Conservation (phyloP, 1,140 invertebrate genomes). For the Saccostrea echinata region DNA sequence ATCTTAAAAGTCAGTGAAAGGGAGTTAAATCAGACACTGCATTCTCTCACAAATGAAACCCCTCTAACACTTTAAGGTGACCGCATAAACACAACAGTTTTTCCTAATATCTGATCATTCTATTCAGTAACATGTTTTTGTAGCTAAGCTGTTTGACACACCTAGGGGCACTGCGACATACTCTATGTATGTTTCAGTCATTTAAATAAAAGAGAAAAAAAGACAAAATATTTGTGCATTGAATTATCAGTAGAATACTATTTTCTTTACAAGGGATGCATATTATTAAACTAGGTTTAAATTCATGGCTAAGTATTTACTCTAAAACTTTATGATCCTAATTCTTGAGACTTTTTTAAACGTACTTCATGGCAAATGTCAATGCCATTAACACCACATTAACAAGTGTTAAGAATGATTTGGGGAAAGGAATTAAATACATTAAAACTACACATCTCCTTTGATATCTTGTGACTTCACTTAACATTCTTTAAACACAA, state of each 20-base stretch:
- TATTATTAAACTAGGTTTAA: not conserved
- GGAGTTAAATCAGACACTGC: not conserved
- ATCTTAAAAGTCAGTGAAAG: not conserved
- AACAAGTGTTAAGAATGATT: not conserved
- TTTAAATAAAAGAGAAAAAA: slow-evolving; percentile 9
- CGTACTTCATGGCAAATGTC: not conserved
- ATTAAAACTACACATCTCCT: not conserved
- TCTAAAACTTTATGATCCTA: not conserved
- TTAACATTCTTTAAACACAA: not conserved
- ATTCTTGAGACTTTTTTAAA: not conserved
- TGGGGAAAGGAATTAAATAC: not conserved
- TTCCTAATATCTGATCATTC: not conserved
- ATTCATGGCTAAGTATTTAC: not conserved
- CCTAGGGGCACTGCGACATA: not conserved
- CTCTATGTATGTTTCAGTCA: not conserved
- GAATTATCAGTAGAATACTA: not conserved
- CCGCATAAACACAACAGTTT: not conserved
- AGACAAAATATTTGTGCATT: not conserved
- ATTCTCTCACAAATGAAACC: not conserved
- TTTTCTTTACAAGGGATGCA: not conserved
- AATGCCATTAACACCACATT: not conserved
- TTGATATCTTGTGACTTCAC: not conserved
- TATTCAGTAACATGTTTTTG: not conserved
- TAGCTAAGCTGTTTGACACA: not conserved
- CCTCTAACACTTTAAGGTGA: not conserved